phyloP scores from a whole-genome alignment of 2,797 vertebrate genomes.

The Anomalospiza imberbis region DNA sequence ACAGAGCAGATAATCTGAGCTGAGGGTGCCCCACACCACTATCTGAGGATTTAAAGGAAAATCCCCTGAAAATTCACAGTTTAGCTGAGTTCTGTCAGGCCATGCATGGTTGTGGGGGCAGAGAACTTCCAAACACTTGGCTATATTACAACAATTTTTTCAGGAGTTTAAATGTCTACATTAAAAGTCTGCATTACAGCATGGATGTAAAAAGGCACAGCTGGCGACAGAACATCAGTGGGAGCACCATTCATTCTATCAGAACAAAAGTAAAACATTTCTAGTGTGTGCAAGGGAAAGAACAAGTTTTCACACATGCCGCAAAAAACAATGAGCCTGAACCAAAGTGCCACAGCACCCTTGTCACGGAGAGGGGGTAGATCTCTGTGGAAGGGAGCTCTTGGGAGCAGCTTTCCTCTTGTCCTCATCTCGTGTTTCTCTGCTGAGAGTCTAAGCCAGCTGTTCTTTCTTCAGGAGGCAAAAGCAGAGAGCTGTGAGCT shows the following conservation, averaged over 20 bases:
- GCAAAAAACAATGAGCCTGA: background rate
- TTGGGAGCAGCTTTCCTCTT: background rate
- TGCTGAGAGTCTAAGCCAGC: background rate
- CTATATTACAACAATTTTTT: background rate
- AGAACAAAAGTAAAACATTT: background rate
- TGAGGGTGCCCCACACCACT: fast-evolving
- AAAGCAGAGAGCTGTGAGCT: background rate
- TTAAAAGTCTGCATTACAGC: no score
- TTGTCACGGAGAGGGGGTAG: fast-evolving
- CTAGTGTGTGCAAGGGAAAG: background rate
- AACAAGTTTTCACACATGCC: background rate
- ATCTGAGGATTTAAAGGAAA: background rate
- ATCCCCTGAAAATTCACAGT: background rate
- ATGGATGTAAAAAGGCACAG: background rate
- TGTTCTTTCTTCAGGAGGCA: background rate
- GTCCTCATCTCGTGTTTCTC: background rate
- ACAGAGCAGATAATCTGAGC: background rate
- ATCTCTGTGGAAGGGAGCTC: background rate
- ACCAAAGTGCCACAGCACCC: background rate
- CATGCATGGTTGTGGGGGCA: background rate
- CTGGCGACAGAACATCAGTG: background rate
- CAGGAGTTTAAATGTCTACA: background rate
- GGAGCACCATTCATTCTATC: fast-evolving
- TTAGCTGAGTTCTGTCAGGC: background rate
- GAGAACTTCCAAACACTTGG: background rate